Evolutionary conservation across 2,113 vertebrate species (phyloP).

Genomic region (Xenopus tropicalis): DNA sequence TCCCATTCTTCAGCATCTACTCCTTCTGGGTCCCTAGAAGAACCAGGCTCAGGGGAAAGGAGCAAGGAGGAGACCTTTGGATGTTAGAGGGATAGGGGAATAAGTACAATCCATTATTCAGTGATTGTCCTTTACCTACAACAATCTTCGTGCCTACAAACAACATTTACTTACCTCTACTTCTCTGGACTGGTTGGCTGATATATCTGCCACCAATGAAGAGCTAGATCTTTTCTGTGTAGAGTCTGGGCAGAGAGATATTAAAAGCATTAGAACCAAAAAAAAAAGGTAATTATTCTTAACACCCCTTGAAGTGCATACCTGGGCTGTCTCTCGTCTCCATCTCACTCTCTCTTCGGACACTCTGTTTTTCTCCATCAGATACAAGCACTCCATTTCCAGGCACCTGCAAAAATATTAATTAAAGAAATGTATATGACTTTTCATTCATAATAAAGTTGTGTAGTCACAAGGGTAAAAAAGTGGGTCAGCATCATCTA

Average conservation of each 20-base stretch:
- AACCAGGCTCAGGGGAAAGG: constrained; percentile 23
- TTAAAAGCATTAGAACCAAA: too few relatives aligned
- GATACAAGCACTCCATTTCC: neutral
- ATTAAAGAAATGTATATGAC: too few relatives aligned
- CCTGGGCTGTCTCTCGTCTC: constrained; percentile 32
- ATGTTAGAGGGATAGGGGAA: neutral
- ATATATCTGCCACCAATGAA: neutral
- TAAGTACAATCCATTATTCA: neutral
- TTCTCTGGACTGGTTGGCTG: constrained; percentile 13
- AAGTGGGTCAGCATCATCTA: too few relatives aligned
- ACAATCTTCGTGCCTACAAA: neutral
- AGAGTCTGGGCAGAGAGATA: constrained; percentile 12
- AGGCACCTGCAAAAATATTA: neutral
- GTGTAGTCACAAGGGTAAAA: too few relatives aligned
- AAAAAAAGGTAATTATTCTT: neutral
- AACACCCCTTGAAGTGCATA: neutral
- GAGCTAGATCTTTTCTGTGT: constrained; percentile 22
- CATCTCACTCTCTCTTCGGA: neutral
- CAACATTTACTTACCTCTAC: constrained; percentile 2
- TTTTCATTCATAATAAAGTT: too few relatives aligned
- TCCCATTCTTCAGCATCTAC: constrained; percentile 58
- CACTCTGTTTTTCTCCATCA: constrained; percentile 8
- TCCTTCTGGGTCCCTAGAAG: constrained; percentile 12
- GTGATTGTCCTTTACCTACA: neutral
- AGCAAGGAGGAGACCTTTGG: neutral